phyloP scores from a whole-genome alignment of 2,888 invertebrate species.

The Dasypolia templi region DNA sequence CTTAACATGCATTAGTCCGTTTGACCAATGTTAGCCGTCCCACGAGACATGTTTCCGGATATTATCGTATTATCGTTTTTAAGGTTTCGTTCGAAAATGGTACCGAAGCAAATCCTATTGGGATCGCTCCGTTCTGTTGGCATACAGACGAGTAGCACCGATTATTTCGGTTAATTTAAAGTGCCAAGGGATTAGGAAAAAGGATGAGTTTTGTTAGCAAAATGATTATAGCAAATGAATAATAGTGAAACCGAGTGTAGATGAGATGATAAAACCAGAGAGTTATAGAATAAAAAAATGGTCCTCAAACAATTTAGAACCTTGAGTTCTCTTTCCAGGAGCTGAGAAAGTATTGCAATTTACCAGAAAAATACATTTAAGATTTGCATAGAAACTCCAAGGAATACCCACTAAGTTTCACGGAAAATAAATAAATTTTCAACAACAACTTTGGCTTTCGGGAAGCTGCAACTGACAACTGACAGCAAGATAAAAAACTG shows the following conservation, averaged over 20 bases:
- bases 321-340: neutral
- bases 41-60: conserved; percentile 28
- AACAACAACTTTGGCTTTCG: too few relatives aligned
- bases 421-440: too few relatives aligned
- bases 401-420: too few relatives aligned
- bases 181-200: neutral
- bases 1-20: conserved; percentile 24
- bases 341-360: neutral
- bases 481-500: too few relatives aligned
- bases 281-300: neutral
- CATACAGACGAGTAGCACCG: conserved; percentile 1
- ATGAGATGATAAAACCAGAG: neutral
- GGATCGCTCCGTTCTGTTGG: conserved; percentile 7
- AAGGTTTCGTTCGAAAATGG: conserved; percentile 19
- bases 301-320: neutral
- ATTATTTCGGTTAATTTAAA: conserved; percentile 14
- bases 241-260: neutral
- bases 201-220: neutral
- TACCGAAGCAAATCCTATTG: neutral
- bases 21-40: conserved; percentile 28
- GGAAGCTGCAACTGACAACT: too few relatives aligned
- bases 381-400: too few relatives aligned
- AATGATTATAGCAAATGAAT: neutral
- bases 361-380: neutral
- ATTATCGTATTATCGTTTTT: conserved; percentile 39